Percentiles rank a stretch among this genome's conserved stretches.
Evolutionary conservation across 2,113 vertebrate genomes (phyloP).

Genomic region (Lota lota): DNA sequence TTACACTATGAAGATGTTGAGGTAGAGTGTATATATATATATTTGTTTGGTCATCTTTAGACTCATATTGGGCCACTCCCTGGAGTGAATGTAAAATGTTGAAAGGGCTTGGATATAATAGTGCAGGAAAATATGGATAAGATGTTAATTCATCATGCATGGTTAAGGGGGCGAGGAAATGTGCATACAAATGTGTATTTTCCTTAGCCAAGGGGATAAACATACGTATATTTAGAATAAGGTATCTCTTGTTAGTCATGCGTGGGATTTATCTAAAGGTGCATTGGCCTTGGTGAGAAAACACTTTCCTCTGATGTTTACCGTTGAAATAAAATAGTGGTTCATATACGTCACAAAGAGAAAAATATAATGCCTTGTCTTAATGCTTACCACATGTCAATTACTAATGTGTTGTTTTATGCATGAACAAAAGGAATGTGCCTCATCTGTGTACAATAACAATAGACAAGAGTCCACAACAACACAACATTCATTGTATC

Average conservation of each 20-base stretch:
- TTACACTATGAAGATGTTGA: conserved; percentile 59
- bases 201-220: conserved; percentile 54
- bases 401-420: conserved; percentile 15
- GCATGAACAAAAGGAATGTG: conserved; percentile 5
- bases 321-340: conserved; percentile 49
- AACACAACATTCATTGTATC: no score
- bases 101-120: conserved; percentile 29
- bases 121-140: conserved; percentile 61
- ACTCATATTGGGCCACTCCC: conserved; percentile 44
- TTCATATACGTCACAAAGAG: conserved; percentile 27
- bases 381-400: conserved; percentile 28
- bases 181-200: conserved; percentile 65
- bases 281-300: conserved; percentile 34
- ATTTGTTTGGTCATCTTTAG: conserved; percentile 59
- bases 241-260: conserved; percentile 52
- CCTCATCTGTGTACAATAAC: not conserved
- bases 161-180: conserved; percentile 39
- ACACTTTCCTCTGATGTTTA: conserved; percentile 48
- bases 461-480: no score
- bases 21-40: conserved; percentile 56
- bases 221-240: conserved; percentile 60
- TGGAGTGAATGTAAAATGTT: conserved; percentile 14
- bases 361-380: conserved; percentile 8
- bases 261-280: conserved; percentile 46
- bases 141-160: conserved; percentile 53